Evolutionary conservation across 1,140 invertebrate genomes (phyloP).

Genomic region (Papilio dardanus): DNA sequence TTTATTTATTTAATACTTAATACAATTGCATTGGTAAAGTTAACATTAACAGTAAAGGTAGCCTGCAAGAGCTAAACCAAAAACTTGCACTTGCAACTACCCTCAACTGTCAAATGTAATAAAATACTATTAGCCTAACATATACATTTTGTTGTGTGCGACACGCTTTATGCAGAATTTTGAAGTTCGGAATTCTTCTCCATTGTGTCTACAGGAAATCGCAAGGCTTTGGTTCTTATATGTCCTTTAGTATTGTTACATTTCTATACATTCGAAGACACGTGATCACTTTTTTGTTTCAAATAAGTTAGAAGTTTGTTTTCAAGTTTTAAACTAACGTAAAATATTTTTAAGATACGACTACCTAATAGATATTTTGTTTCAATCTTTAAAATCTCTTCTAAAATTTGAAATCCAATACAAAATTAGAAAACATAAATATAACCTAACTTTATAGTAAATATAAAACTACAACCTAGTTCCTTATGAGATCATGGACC

Average conservation of each 20-base stretch:
- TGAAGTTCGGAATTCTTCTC: slow-evolving; percentile 11
- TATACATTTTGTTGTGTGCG: not conserved
- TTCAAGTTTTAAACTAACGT: not conserved
- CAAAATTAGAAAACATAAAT: too few relatives aligned
- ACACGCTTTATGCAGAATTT: not conserved
- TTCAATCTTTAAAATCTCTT: not conserved
- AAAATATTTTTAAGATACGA: slow-evolving; percentile 6
- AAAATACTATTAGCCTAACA: too few relatives aligned
- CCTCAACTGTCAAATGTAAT: too few relatives aligned
- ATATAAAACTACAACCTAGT: not conserved
- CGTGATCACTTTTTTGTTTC: slow-evolving; percentile 7
- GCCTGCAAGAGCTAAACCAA: too few relatives aligned
- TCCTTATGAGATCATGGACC: not conserved
- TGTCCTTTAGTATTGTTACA: slow-evolving; percentile 14
- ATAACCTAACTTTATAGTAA: not conserved
- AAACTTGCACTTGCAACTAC: too few relatives aligned
- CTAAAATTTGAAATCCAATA: too few relatives aligned
- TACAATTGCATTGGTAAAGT: too few relatives aligned
- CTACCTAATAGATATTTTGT: not conserved
- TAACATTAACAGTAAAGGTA: too few relatives aligned
- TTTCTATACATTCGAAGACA: slow-evolving; percentile 12
- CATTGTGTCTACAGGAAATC: slow-evolving; percentile 26
- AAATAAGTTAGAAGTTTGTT: slow-evolving; percentile 3
- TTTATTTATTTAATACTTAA: too few relatives aligned
- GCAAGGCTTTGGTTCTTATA: slow-evolving; percentile 14